These are phyloP conservation scores for Diplodus puntazzo DNA, from an alignment of 2,797 vertebrate genomes.

Conservation along the genomic window DNA sequence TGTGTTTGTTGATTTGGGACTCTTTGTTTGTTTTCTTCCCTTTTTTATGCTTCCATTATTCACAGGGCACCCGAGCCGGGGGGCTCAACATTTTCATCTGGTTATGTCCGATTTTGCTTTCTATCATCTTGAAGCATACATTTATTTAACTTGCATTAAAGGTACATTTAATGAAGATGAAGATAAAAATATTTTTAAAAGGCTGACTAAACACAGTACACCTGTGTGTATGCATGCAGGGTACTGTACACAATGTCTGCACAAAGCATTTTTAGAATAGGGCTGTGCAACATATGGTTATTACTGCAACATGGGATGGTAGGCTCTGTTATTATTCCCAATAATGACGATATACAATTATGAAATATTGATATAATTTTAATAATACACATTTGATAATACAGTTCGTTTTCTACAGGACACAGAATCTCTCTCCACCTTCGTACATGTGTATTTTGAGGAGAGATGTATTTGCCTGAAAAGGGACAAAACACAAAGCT, in stretches of 20 bases:
- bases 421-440: too few relatives aligned
- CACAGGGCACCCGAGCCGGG: constrained; percentile 35
- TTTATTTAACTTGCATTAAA: constrained; percentile 17
- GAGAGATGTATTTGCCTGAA: too few relatives aligned
- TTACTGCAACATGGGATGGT: too few relatives aligned
- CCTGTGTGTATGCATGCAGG: not conserved
- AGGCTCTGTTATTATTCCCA: too few relatives aligned
- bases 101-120: constrained; percentile 26
- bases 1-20: constrained; percentile 76
- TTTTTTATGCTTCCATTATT: constrained; percentile 68
- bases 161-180: not conserved
- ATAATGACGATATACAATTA: too few relatives aligned
- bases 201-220: not conserved
- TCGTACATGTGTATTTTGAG: too few relatives aligned
- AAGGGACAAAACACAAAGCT: too few relatives aligned
- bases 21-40: constrained; percentile 71
- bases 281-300: too few relatives aligned
- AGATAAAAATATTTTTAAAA: not conserved
- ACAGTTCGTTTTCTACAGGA: too few relatives aligned
- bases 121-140: constrained; percentile 18
- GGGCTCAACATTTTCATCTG: constrained; percentile 46
- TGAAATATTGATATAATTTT: too few relatives aligned
- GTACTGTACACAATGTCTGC: not conserved
- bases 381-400: too few relatives aligned
- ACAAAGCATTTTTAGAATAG: not conserved